Evolutionary conservation across 2,888 invertebrate genomes (phyloP), one percentile per base, ranked within the genome.

Genomic region (Silvanus unidentatus): DNA sequence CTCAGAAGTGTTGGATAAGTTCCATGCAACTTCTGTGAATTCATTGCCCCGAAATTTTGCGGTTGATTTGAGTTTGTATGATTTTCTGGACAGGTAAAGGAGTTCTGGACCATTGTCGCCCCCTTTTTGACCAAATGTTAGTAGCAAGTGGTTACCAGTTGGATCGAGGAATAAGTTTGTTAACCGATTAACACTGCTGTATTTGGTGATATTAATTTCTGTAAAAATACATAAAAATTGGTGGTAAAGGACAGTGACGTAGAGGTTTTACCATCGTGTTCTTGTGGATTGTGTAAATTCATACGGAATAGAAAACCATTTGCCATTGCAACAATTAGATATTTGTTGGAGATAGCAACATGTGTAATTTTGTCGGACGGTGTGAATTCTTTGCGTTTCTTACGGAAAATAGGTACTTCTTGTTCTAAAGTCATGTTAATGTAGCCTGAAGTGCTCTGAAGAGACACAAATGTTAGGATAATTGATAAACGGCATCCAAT

Each of bases 21-120:
- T 94, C 88, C 95, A 97, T 1, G 86, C 95, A 0, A 97, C 88
- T 40, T 91, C 87, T 0, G 94, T 93, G 15, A 97, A 84, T 65
- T 90, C 86, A 68, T 92, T 88, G 32, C 86, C 83, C 53, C 78
- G 75, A 38, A 82, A 81, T 68, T 84, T 86, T 22, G 75, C 72
- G 12, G 75, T 73, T 14, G 73, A 78, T 60, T 87, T 87, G 8
- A 85, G 76, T 70, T 88, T 93, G 2, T 78, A 79, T 12, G 83
- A 82, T 60, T 84, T 88, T 44, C 83, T 78, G 46, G 89, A 83
- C 6, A 94, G 73, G 65, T 95, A 94, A 13, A 89, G 76, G 16
- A 92, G 76, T 64, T 94, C 94, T 0, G 88, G 78, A 41, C 74
- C 73, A 0, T 75, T 73, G 49, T 77, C 80, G 45, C 73, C 71